These are phyloP conservation scores for Pseudomyrmex cubaensis DNA, from an alignment of 1,140 invertebrate genomes.

Conservation along the genomic window DNA sequence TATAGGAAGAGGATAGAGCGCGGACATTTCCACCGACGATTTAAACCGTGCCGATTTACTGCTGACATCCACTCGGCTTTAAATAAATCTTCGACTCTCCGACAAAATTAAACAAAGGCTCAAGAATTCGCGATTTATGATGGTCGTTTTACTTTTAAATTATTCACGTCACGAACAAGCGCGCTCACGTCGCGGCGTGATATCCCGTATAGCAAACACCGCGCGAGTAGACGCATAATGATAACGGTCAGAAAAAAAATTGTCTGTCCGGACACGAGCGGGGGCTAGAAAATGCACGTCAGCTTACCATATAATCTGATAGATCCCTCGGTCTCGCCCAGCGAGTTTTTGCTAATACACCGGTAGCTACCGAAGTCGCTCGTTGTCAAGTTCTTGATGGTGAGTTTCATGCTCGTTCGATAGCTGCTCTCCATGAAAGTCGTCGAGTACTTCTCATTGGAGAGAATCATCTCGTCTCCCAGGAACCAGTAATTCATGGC, in stretches of 20 bases:
- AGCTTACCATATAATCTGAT: constrained; percentile 96
- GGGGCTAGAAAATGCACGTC: constrained; percentile 38
- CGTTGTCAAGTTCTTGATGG: constrained; percentile 91
- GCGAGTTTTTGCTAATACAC: constrained; percentile 96
- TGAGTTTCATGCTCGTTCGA: constrained; percentile 94
- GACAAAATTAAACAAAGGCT: constrained; percentile 51
- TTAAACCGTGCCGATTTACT: constrained; percentile 56
- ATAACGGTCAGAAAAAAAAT: constrained; percentile 28
- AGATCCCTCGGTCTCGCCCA: constrained; percentile 96
- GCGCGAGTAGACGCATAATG: constrained; percentile 5
- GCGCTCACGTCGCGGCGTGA: background rate
- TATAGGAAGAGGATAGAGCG: background rate
- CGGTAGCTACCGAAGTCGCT: constrained; percentile 94
- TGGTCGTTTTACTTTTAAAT: constrained; percentile 39
- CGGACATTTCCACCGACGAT: constrained; percentile 40
- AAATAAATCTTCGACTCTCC: constrained; percentile 55
- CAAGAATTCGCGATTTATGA: constrained; percentile 35
- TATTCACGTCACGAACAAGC: constrained; percentile 42
- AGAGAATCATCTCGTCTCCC: constrained; percentile 93
- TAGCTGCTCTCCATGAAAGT: constrained; percentile 93
- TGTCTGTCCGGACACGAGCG: constrained; percentile 18
- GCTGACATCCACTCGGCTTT: constrained; percentile 32
- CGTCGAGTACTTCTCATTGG: constrained; percentile 93
- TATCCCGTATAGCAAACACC: constrained; percentile 13
- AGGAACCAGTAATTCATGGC: constrained; percentile 97